Evolutionary conservation across 2,113 vertebrate genomes (phyloP).

Genomic region (Actenoides lindsayi): DNA sequence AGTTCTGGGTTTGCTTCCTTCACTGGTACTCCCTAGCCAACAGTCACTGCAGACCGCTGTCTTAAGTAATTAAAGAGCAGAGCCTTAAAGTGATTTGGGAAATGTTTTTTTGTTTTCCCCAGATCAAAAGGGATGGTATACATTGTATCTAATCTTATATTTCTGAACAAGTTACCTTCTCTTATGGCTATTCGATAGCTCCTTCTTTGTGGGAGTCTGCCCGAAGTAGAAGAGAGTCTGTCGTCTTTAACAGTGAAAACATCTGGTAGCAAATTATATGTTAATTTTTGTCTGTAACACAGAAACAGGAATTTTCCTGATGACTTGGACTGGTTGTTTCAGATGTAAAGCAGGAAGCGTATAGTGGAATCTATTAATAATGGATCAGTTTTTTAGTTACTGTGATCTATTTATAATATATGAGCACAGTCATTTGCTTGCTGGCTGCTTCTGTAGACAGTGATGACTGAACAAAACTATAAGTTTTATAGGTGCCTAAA

Average conservation of each 20-base stretch:
- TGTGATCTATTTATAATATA: neutral
- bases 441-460: neutral
- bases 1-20: neutral
- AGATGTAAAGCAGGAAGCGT: neutral
- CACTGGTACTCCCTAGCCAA: neutral
- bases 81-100: neutral
- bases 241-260: neutral
- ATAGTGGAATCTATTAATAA: neutral
- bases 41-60: neutral
- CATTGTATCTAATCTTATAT: neutral
- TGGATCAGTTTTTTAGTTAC: neutral
- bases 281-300: neutral
- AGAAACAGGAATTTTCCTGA: neutral
- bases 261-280: neutral
- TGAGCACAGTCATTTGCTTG: neutral
- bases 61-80: neutral
- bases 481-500: neutral
- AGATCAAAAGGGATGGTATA: neutral
- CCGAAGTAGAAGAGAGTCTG: neutral
- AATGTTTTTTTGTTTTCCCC: neutral
- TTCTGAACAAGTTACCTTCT: neutral
- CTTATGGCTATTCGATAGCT: neutral
- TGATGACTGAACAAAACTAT: neutral
- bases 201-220: neutral
- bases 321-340: neutral